A percentile compares a stretch with the other conserved stretches of the same genome.
Evolutionary conservation across 2,888 invertebrate genomes (phyloP).

Genomic region (Cantharis rustica): DNA sequence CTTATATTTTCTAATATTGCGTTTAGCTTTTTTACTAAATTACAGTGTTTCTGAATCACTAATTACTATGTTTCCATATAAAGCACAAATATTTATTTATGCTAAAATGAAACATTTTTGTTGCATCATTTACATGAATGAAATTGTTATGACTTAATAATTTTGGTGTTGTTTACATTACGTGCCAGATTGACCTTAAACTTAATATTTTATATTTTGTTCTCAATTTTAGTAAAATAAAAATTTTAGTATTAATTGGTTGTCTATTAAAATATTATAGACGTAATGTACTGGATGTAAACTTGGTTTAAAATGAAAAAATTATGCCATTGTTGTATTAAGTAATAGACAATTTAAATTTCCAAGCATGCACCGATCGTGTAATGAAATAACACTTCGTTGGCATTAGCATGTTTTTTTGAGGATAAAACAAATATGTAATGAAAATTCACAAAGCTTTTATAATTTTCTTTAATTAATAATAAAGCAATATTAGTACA

Average conservation of each 20-base stretch:
- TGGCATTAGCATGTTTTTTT: background rate
- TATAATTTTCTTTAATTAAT: background rate
- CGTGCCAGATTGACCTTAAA: too few relatives aligned
- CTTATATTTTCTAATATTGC: background rate
- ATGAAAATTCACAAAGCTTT: background rate
- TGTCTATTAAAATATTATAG: too few relatives aligned
- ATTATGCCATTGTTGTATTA: background rate
- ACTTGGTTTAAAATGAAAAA: background rate
- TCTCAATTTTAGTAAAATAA: background rate
- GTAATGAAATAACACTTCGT: background rate
- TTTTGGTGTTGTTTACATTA: too few relatives aligned
- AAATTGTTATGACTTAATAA: background rate
- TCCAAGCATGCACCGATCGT: background rate
- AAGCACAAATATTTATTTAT: background rate
- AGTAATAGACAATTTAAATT: background rate
- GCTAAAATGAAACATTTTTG: background rate
- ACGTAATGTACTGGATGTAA: too few relatives aligned
- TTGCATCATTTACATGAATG: background rate
- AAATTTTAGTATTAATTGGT: too few relatives aligned
- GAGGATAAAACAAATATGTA: background rate
- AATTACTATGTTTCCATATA: background rate
- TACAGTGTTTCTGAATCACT: background rate
- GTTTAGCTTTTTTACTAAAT: background rate
- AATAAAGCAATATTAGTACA: too few relatives aligned
- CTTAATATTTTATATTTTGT: background rate